Evolutionary conservation across 2,888 invertebrate genomes (phyloP).

Genomic region (Lymantria dispar): DNA sequence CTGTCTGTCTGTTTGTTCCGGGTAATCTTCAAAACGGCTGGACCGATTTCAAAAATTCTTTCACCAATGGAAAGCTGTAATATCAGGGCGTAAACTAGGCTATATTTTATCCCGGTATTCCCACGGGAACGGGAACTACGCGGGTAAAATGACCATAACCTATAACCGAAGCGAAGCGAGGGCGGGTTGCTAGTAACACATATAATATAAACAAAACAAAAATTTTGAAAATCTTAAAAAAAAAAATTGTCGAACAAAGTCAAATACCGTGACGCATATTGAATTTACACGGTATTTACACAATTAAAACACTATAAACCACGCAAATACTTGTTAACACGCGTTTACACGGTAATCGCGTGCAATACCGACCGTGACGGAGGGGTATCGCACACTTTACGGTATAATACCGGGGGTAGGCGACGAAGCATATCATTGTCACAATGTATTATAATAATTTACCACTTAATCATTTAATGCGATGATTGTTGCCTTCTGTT

Average conservation of each 20-base stretch:
- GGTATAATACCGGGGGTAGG: conserved; percentile 37
- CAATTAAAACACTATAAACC: conserved; percentile 25
- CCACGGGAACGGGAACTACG: no score
- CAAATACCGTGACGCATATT: conserved; percentile 20
- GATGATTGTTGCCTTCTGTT: no score
- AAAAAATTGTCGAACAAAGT: neutral
- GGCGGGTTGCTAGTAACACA: no score
- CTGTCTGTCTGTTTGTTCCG: no score
- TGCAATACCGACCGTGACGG: conserved; percentile 63
- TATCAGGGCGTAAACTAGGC: no score
- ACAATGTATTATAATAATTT: neutral
- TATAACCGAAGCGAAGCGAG: no score
- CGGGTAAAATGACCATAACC: no score
- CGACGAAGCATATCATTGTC: conserved; percentile 36
- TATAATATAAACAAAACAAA: conserved; percentile 5
- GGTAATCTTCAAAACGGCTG: no score
- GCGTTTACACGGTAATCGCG: conserved; percentile 58
- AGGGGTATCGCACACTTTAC: conserved; percentile 30
- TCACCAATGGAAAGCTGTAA: no score
- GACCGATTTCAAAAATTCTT: no score
- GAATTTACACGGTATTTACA: conserved; percentile 29
- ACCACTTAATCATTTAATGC: no score
- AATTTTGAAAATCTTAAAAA: neutral
- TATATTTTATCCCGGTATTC: no score
- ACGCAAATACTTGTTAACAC: conserved; percentile 27